Evolutionary conservation across 30 jellyfish, hydroid and myxozoan species (phyloP), one percentile per base, ranked within the genome.

Genomic region (Cassiopea xamachana): DNA sequence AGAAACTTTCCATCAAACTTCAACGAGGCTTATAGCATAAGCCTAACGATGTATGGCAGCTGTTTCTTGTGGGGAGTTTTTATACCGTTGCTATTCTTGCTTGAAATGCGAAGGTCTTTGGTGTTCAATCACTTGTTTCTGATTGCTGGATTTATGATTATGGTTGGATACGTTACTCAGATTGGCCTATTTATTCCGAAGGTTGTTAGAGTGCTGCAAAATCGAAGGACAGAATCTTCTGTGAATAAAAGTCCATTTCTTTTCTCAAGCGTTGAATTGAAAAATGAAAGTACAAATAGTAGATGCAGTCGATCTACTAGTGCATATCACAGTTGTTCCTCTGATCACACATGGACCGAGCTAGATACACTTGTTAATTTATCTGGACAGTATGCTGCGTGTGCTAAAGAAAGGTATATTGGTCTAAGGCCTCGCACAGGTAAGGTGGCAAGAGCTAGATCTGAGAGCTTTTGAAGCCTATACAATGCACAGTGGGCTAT

Each of bases 31-130:
- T 79, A 84, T 46, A 92, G 89, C 84, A 96, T 92, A 58, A 94
- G 97, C 83, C 64, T 96, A 1, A 89, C 99, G 44, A 96, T 96
- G 99, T 96, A 92, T 77, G 69, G 92, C 67, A 96, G 97, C 43
- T 90, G 96, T 60, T 92, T 96, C 61, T 68, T 91, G 17, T 92
- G 97, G 97, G 97, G 94, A 43, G 70, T 92, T 6, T 92, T 92
- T 67, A 82, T 91, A 51, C 82, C 92, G 71, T 47, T 85, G 15
- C 48, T 82, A 1, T 46, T 90, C 15, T 70, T 82, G 14, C 18
- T 77, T 43, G 85, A 78, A 7, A n/a, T 58, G 15, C 45, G 55
- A 1, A 82, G 85, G 2, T 69, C 19, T 5, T 17, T 43, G 69
- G 55, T 62, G 14, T 81, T 74, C 64, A 58, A 51, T 0, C 61